phyloP scores from a whole-genome alignment of 2,888 invertebrate species.

The Cybosia mesomella region DNA sequence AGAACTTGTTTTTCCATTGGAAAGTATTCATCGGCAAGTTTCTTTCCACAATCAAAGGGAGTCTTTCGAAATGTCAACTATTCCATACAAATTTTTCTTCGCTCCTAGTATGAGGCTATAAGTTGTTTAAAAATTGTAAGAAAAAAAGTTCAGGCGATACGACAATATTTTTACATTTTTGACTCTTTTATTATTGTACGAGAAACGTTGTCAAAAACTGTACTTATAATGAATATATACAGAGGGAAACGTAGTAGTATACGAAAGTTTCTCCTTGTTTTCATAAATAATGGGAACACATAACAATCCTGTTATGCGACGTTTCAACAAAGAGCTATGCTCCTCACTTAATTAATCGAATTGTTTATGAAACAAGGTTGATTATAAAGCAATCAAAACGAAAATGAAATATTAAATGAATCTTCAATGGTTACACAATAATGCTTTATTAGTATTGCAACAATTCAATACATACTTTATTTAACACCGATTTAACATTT shows the following conservation, averaged over 20 bases:
- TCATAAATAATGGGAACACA: background rate
- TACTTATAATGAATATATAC: too few relatives aligned
- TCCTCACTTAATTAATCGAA: conserved; percentile 9
- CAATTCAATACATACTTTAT: conserved; percentile 53
- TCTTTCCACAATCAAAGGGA: background rate
- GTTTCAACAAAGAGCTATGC: conserved; percentile 7
- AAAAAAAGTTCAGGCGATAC: too few relatives aligned
- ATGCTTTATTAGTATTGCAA: conserved; percentile 58
- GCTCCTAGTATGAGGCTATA: background rate
- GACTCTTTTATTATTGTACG: too few relatives aligned
- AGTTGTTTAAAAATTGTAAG: too few relatives aligned
- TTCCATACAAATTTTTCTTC: background rate
- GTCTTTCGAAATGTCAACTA: background rate
- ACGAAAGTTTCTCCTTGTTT: conserved; percentile 13
- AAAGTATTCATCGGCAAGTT: too few relatives aligned
- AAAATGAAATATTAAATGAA: conserved; percentile 52
- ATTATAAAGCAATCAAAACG: conserved; percentile 42
- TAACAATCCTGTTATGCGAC: conserved; percentile 10
- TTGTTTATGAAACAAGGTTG: conserved; percentile 18
- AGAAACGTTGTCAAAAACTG: too few relatives aligned
- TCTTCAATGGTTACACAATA: conserved; percentile 51
- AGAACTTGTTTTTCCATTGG: background rate
- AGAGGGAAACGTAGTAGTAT: too few relatives aligned
- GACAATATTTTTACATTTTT: too few relatives aligned
- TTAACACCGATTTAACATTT: conserved; percentile 55